Base-by-base conservation (phyloP, 1,140 invertebrate species). In the Hypsibius dujardini region DNA sequence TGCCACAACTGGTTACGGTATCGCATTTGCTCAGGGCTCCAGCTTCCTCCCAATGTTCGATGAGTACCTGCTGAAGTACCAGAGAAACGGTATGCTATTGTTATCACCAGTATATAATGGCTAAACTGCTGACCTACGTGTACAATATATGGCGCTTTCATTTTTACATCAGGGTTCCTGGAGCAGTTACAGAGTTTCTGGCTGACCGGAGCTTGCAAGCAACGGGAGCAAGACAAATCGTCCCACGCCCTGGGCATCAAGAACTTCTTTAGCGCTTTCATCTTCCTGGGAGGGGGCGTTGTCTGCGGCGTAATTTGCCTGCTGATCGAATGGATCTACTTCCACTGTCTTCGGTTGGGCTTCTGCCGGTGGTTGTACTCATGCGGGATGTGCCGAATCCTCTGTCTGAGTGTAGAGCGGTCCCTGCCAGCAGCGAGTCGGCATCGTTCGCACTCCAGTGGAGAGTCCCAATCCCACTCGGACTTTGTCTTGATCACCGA, bases 141-240 rank as follows among this genome's bases (percentile, higher is more conserved):
- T n/a, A n/a, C n/a, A n/a, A n/a, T n/a, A n/a, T n/a, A n/a, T n/a
- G n/a, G n/a, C n/a, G n/a, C n/a, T n/a, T n/a, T n/a, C n/a, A n/a
- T n/a, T n/a, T n/a, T n/a, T n/a, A n/a, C n/a, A n/a, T 15, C 74
- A 89, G 88, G 88, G 62, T 92, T 97, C 79, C 81, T 98, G 74
- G 95, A 98, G 80, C 83, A 94, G 74, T 82, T 97, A 73, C 85
- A 93, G 74, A 85, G 92, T 76, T 96, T 92, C 78, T 98, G 95
- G 93, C 89, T 98, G 86, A 95, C 94, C 0, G 95, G 95, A 1
- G 90, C 92, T 0, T 98, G 95, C 79, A 89, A 92, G 75, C 89
- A 91, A 76, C 89, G 91, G 78, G 88, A 92, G 76, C 86, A 76
- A 50, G 74, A 74, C 70, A 77, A 76, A 14, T 75, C 77, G 3